Evolutionary conservation across 2,888 invertebrate genomes (phyloP).

Genomic region (Xestia c-nigrum): DNA sequence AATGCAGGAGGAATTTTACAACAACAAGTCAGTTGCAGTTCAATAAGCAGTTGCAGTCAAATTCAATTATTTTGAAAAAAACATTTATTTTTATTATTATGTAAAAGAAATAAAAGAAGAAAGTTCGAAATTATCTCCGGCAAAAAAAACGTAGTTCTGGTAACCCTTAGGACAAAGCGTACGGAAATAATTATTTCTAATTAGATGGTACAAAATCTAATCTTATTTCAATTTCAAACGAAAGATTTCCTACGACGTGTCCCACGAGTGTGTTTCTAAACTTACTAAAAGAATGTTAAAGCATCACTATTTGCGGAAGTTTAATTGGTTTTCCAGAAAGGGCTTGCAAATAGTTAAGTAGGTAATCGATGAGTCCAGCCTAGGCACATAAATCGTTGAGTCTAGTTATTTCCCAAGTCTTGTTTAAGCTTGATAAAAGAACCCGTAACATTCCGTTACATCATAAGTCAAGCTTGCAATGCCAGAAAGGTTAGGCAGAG

Average conservation of each 20-base stretch:
- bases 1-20: too few relatives aligned
- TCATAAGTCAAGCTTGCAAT: neutral
- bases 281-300: conserved; percentile 14
- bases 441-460: neutral
- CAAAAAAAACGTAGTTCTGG: too few relatives aligned
- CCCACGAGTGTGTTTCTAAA: conserved; percentile 7
- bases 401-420: conserved; percentile 21
- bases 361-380: conserved; percentile 20
- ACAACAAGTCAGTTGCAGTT: too few relatives aligned
- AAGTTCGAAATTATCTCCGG: too few relatives aligned
- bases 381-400: neutral
- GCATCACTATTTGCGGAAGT: conserved; percentile 10
- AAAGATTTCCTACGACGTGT: neutral
- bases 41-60: too few relatives aligned
- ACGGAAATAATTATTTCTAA: too few relatives aligned
- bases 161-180: too few relatives aligned
- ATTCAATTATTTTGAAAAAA: too few relatives aligned
- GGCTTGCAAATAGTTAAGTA: conserved; percentile 24
- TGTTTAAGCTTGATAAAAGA: neutral
- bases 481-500: neutral
- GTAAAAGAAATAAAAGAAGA: too few relatives aligned
- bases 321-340: conserved; percentile 32
- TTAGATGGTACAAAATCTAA: too few relatives aligned
- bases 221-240: neutral
- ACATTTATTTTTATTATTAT: too few relatives aligned